Conservation (phyloP, 2,888 invertebrate genomes). For the Drosophila merina region DNA sequence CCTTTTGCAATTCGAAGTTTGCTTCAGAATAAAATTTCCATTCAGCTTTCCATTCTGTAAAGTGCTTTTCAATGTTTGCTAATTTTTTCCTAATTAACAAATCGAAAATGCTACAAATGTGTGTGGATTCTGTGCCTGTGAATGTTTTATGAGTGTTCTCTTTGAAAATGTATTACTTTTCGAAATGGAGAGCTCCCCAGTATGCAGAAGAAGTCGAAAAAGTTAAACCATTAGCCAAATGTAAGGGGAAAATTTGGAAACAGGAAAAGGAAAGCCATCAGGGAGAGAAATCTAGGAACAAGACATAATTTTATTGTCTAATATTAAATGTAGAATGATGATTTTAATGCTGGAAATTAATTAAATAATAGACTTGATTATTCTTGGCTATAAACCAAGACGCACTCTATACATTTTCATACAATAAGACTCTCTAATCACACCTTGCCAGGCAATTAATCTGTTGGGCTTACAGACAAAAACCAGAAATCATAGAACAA, state of each 20-base stretch:
- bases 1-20: constrained; percentile 57
- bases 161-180: constrained; percentile 1
- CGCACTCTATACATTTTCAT: constrained; percentile 1
- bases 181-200: constrained; percentile 18
- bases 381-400: background rate
- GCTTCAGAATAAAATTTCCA: constrained; percentile 10
- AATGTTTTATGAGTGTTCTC: constrained; percentile 23
- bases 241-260: constrained; percentile 28
- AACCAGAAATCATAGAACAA: constrained; percentile 33
- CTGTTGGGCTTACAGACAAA: constrained; percentile 22
- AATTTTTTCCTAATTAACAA: constrained; percentile 56
- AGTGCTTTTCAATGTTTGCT: constrained; percentile 41
- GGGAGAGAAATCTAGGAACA: constrained; percentile 5
- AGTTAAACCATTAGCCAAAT: constrained; percentile 32
- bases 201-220: background rate
- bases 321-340: background rate
- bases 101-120: constrained; percentile 12
- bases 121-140: background rate
- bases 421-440: constrained; percentile 11
- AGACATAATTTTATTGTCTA: background rate
- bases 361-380: background rate
- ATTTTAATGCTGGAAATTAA: background rate
- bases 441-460: constrained; percentile 23
- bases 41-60: constrained; percentile 2
- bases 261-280: constrained; percentile 32